Base-by-base conservation (phyloP, 2,797 vertebrate genomes). In the Margarornis squamiger region DNA sequence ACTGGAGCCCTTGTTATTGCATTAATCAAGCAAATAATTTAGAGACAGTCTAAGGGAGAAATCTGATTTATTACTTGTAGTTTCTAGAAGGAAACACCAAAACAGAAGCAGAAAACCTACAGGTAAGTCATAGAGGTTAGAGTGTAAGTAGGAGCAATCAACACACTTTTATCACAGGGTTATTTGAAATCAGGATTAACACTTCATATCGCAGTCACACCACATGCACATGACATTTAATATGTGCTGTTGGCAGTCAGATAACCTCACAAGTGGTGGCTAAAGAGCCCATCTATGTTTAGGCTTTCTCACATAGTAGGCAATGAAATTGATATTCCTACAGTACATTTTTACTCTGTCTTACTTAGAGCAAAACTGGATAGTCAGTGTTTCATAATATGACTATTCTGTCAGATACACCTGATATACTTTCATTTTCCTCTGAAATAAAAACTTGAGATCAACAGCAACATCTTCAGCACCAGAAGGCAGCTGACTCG, bases 201-300 rank as follows among this genome's bases (percentile, higher is more conserved):
- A 84, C 79, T 74, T 66, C 66, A 65, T 90, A 93, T 95, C 7
- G 0, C 76, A 90, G 70, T 65, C 65, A 78, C 73, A 95, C 62
- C 65, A 75, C 51, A 24, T 38, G 67, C 79, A 86, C 65, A 80
- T 94, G 92, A 91, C 89, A 77, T 92, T 90, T 86, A 90, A 67
- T 93, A 91, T 79, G 84, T 95, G 72, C 82, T 90, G 76, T 88
- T 96, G 86, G 90, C 93, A 96, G 87, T 29, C 51, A 93, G 96
- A 95, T 95, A 96, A 95, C 83, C 88, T 86, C 76, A 72, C n/a
- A 95, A 95, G 95, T 93, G 66, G 82, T 76, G 36, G 73, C 0
- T 92, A 90, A 95, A 90, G 70, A 66, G 70, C 27, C 54, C 66
- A 36, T 93, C 94, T 96, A 93, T 92, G 75, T 95, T 95, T 90